A percentile compares a stretch with the other conserved stretches of the same genome.
phyloP scores from a whole-genome alignment of 1,140 invertebrate genomes.

The Metaphire vulgaris region DNA sequence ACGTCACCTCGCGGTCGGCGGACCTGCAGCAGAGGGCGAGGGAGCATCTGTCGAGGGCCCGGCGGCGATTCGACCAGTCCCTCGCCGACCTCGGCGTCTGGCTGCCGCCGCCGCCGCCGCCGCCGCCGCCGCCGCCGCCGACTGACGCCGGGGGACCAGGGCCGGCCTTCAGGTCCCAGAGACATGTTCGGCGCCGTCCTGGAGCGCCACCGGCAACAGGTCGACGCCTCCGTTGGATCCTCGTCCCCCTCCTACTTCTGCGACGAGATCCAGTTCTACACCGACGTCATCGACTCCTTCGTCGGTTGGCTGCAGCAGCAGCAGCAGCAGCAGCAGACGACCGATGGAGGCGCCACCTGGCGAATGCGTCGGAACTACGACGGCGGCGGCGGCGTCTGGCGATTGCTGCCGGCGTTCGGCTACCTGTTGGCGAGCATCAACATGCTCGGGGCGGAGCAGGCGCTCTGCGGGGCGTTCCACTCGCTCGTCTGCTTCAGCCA shows the following conservation, averaged over 20 bases:
- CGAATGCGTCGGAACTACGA: not conserved
- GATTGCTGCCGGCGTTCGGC: constrained; percentile 17
- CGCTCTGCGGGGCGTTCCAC: constrained; percentile 20
- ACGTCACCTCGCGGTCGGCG: not conserved
- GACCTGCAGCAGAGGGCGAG: not conserved
- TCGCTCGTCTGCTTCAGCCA: constrained; percentile 22
- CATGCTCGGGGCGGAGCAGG: constrained; percentile 13
- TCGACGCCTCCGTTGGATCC: constrained; percentile 17
- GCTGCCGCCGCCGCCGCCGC: not conserved
- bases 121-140: not conserved
- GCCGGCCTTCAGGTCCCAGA: constrained; percentile 17
- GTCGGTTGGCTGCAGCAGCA: constrained; percentile 14
- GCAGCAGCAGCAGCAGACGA: not conserved
- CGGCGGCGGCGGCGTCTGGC: not conserved
- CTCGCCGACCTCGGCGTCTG: not conserved
- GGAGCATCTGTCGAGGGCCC: not conserved
- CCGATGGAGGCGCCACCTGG: not conserved
- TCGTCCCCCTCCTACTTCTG: constrained; percentile 21
- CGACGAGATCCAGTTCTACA: constrained; percentile 25
- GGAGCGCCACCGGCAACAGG: constrained; percentile 15
- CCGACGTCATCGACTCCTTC: constrained; percentile 13
- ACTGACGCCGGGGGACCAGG: not conserved
- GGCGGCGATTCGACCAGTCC: not conserved
- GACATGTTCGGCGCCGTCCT: constrained; percentile 26
- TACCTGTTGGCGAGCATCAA: constrained; percentile 20